These are phyloP conservation scores for Erethizon dorsatum DNA, from an alignment of 2,797 vertebrate genomes.

Conservation along the genomic window DNA sequence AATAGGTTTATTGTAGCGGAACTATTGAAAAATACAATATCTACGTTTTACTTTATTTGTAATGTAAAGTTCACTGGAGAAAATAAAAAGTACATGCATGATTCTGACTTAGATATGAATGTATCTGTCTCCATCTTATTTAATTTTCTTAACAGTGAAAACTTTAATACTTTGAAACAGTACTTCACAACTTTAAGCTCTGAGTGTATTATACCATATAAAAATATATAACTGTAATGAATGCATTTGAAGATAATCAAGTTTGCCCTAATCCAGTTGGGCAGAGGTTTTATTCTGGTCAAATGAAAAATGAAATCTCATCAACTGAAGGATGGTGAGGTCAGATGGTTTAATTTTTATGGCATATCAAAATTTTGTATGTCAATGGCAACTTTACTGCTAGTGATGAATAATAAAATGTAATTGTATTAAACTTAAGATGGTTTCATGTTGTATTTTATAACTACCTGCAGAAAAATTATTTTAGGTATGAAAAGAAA, in stretches of 20 bases:
- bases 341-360: conserved; percentile 91
- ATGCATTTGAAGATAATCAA: conserved; percentile 91
- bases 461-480: conserved; percentile 76
- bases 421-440: conserved; percentile 89
- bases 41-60: conserved; percentile 87
- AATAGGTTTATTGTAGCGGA: conserved; percentile 86
- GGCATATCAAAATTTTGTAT: conserved; percentile 90
- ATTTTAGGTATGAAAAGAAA: conserved; percentile 70
- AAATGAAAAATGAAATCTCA: conserved; percentile 92
- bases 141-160: conserved; percentile 90
- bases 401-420: conserved; percentile 90
- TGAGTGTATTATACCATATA: conserved; percentile 87
- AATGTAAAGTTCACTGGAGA: conserved; percentile 82
- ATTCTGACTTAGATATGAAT: conserved; percentile 88
- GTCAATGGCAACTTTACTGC: conserved; percentile 91
- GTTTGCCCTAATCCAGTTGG: conserved; percentile 89
- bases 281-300: conserved; percentile 90
- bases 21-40: conserved; percentile 85
- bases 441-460: conserved; percentile 87
- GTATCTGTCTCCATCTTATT: conserved; percentile 88
- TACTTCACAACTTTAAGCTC: conserved; percentile 88
- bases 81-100: conserved; percentile 87
- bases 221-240: conserved; percentile 90
- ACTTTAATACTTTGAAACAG: conserved; percentile 89
- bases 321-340: conserved; percentile 88